These are phyloP conservation scores for Andrena bucephala DNA, from an alignment of 2,888 invertebrate genomes.

Conservation along the genomic window DNA sequence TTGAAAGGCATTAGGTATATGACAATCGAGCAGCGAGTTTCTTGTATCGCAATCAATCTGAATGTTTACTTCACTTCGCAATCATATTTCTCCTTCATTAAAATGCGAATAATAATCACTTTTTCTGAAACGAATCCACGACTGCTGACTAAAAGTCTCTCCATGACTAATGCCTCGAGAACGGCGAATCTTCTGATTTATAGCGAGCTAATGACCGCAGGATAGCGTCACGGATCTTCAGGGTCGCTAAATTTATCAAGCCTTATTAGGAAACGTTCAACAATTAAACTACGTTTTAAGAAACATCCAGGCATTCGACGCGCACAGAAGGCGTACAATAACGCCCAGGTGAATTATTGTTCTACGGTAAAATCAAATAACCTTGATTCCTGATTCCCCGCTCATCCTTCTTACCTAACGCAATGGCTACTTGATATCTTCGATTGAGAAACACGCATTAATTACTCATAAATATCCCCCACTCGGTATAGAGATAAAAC, in stretches of 20 bases:
- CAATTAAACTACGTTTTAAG: background rate
- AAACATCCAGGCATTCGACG: background rate
- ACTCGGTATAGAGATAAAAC: background rate
- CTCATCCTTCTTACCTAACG: background rate
- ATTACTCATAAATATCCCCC: background rate
- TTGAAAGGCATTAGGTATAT: too few species aligned
- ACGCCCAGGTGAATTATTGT: background rate
- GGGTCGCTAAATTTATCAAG: background rate
- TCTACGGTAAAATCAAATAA: background rate
- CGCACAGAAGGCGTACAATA: background rate
- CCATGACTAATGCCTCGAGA: background rate
- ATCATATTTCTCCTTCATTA: background rate
- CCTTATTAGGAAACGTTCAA: background rate
- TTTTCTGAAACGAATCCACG: too few species aligned
- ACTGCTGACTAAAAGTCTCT: too few species aligned
- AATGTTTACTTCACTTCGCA: background rate
- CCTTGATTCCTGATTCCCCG: background rate
- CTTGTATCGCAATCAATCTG: background rate
- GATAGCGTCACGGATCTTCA: background rate
- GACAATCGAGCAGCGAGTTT: background rate
- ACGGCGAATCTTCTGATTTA: background rate
- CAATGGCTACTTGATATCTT: background rate
- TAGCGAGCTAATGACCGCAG: background rate
- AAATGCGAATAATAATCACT: background rate
- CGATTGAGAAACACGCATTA: constrained; percentile 1